phyloP scores from a whole-genome alignment of 2,797 vertebrate genomes.

The Capromys pilorides region DNA sequence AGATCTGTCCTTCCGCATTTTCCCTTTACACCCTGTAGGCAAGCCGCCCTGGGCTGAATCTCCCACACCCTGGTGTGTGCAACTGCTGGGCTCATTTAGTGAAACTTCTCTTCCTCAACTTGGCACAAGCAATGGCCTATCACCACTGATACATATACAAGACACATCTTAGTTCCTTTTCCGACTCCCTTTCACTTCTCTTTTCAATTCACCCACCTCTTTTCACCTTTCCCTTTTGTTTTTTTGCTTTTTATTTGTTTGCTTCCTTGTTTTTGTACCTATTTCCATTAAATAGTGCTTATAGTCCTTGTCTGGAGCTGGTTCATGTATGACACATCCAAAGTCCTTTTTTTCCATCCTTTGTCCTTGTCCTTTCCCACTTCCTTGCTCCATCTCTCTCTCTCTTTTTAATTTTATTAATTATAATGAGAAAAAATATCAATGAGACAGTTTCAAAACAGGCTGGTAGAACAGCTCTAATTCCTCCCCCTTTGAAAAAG shows the following conservation, averaged over 20 bases:
- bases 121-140: too few species aligned
- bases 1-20: too few species aligned
- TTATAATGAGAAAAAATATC: too few species aligned
- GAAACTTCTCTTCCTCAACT: too few species aligned
- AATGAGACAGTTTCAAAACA: too few species aligned
- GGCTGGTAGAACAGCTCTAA: too few species aligned
- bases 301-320: neutral
- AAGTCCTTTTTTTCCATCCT: neutral
- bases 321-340: neutral
- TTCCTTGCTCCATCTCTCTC: neutral
- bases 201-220: neutral
- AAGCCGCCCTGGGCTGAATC: too few species aligned
- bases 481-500: neutral
- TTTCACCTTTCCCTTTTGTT: neutral
- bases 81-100: too few species aligned
- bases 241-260: too few species aligned
- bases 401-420: too few species aligned
- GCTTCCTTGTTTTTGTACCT: neutral
- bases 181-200: neutral
- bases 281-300: neutral
- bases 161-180: neutral
- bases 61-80: too few species aligned
- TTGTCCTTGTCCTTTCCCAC: neutral
- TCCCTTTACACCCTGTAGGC: too few species aligned
- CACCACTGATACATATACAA: neutral